Evolutionary conservation across 2,113 vertebrate species (phyloP).

Genomic region (Ploceus nigricollis): DNA sequence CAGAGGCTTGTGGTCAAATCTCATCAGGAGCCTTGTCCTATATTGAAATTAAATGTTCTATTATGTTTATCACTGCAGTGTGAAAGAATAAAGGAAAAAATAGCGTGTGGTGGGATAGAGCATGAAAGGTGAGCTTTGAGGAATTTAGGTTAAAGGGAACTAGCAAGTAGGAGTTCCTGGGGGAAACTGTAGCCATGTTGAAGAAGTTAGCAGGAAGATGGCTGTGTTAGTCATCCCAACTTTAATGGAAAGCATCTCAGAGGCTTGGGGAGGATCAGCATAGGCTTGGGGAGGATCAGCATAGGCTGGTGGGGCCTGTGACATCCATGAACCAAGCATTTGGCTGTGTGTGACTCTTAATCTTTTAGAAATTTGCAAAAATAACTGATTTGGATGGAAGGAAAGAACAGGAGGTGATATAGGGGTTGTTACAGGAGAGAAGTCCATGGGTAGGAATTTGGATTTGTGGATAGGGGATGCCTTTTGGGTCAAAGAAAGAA

Average conservation of each 20-base stretch:
- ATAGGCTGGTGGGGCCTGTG: neutral
- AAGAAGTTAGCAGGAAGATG: neutral
- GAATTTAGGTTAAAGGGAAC: neutral
- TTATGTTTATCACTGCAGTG: neutral
- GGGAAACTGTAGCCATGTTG: neutral
- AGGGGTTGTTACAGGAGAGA: neutral
- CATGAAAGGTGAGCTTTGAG: neutral
- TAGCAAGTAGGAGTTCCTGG: neutral
- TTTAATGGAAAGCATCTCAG: neutral
- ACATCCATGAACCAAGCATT: neutral
- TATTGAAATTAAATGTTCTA: neutral
- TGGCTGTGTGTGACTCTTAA: neutral
- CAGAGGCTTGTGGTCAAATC: neutral
- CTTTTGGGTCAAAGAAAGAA: neutral
- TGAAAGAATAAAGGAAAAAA: neutral
- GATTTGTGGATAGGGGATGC: rapidly evolving
- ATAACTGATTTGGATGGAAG: neutral
- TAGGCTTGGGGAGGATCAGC: neutral
- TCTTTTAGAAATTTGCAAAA: neutral
- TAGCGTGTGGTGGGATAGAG: rapidly evolving
- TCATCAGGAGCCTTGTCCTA: neutral
- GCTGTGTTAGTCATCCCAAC: neutral
- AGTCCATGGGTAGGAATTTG: neutral
- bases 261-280: neutral
- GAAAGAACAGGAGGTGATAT: neutral